Evolutionary conservation across 2,888 invertebrate species (phyloP).

Genomic region (Sicus ferrugineus): DNA sequence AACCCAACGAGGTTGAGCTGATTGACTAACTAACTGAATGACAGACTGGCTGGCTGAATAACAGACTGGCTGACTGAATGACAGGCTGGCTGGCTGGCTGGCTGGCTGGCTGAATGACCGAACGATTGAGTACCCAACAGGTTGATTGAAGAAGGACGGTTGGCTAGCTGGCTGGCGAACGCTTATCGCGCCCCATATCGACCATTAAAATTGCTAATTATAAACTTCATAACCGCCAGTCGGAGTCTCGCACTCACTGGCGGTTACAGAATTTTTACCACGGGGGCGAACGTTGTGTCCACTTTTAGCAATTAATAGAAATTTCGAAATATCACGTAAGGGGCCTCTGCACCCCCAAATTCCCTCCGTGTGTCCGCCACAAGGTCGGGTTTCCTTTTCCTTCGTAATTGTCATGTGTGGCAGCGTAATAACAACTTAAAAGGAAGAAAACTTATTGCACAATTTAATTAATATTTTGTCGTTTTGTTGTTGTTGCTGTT

Average conservation of each 20-base stretch:
- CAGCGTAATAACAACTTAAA: neutral
- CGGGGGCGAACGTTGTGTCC: too few relatives aligned
- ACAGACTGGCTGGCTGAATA: neutral
- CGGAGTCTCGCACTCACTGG: neutral
- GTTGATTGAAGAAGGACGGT: neutral
- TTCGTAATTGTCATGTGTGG: constrained; percentile 44
- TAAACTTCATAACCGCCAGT: neutral
- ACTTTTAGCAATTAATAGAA: too few relatives aligned
- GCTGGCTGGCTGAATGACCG: neutral
- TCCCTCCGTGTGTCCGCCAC: neutral
- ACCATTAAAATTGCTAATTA: constrained; percentile 20
- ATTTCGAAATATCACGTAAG: too few relatives aligned
- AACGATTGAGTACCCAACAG: neutral
- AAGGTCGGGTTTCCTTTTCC: constrained; percentile 37
- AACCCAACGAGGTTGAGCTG: neutral
- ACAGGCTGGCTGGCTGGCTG: neutral
- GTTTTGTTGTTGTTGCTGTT: too few relatives aligned
- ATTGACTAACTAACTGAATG: neutral
- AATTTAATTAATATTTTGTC: constrained; percentile 24
- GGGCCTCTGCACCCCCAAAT: neutral
- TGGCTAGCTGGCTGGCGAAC: neutral
- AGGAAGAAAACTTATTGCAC: neutral
- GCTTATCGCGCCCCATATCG: constrained; percentile 20
- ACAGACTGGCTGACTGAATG: neutral
- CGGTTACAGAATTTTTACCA: too few relatives aligned